Percentiles rank a stretch among this genome's conserved stretches.
These are phyloP conservation scores for Meloidogyne exigua DNA, from an alignment of 1,140 invertebrate species.

Conservation along the genomic window DNA sequence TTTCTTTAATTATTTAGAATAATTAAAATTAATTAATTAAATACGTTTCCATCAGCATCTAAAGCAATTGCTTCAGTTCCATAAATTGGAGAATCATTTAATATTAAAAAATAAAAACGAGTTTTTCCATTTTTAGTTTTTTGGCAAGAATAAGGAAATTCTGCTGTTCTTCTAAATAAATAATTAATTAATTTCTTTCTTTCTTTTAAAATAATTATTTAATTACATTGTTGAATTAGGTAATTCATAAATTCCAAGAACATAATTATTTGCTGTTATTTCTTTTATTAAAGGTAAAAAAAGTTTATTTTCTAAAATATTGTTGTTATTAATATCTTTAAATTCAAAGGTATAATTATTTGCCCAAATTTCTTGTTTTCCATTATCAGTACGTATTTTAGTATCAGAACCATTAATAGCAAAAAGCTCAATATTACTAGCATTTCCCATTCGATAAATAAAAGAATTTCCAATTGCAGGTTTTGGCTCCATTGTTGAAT, in stretches of 20 bases:
- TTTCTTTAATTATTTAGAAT: background rate
- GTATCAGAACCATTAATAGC: constrained; percentile 9
- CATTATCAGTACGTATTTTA: constrained; percentile 24
- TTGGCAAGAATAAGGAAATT: constrained; percentile 52
- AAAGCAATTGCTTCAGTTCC: constrained; percentile 37
- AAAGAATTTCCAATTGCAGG: constrained; percentile 39
- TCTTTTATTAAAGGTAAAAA: constrained; percentile 4
- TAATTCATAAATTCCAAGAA: constrained; percentile 29
- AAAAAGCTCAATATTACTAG: constrained; percentile 16
- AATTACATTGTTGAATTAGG: background rate
- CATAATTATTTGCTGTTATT: constrained; percentile 22
- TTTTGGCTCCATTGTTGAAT: constrained; percentile 45
- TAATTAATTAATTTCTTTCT: background rate
- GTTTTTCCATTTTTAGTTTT: constrained; percentile 59
- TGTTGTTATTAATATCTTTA: constrained; percentile 2
- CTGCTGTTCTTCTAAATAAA: constrained; percentile 30
- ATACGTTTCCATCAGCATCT: constrained; percentile 38
- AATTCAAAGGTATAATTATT: constrained; percentile 42
- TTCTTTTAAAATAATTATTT: background rate
- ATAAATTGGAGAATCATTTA: constrained; percentile 29
- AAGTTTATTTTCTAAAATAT: constrained; percentile 13
- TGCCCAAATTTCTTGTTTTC: constrained; percentile 44
- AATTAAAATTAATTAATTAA: background rate
- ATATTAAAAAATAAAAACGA: constrained; percentile 52
- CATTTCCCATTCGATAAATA: constrained; percentile 43